Base-by-base conservation (phyloP, 2,888 invertebrate genomes). In the Scaeva pyrastri region DNA sequence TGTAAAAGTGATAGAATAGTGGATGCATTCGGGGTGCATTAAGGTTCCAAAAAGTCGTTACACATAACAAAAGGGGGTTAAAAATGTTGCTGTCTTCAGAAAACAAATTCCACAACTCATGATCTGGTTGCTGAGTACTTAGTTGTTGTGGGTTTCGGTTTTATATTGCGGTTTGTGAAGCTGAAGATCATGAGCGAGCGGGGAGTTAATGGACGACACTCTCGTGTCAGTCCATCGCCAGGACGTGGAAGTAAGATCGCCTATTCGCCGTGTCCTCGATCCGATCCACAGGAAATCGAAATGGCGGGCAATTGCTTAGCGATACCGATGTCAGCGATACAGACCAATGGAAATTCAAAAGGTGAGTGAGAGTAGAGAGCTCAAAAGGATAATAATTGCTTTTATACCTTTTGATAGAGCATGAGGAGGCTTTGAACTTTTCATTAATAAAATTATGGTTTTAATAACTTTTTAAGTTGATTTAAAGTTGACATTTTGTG, bases 291-390 rank as follows among this genome's bases (percentile, higher is more conserved):
- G 75, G 91, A 92, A 88, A 89, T 91, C 66, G 90, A 91, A 45
- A 87, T 91, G 88, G 88, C 89, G 31, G 90, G 91, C 76, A 92
- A 92, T 80, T 92, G 92, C 82, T 88, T 93, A 76, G 92, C 93
- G 85, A 92, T 93, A 87, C 93, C 92, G 64, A 91, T 92, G 91
- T 92, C 93, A 79, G 91, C 92, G 71, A 89, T 93, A 85, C 91
- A 92, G 73, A 90, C 91, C 14, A 90, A 91, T 89, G 91, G 91
- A 88, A 90, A 90, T 79, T 87, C 89, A 83, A 88, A 90, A 90
- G 90, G 90, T 90, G 78, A 55, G 56, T 48, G 21, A 11, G n/a
- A n/a, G n/a, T n/a, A n/a, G n/a, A n/a, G n/a, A n/a, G n/a, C n/a
- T 26, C 56, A 74, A 11, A 64, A 23, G 70, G 31, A 36, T 2